phyloP scores from a whole-genome alignment of 2,113 vertebrate genomes.

The Quiscalus mexicanus region DNA sequence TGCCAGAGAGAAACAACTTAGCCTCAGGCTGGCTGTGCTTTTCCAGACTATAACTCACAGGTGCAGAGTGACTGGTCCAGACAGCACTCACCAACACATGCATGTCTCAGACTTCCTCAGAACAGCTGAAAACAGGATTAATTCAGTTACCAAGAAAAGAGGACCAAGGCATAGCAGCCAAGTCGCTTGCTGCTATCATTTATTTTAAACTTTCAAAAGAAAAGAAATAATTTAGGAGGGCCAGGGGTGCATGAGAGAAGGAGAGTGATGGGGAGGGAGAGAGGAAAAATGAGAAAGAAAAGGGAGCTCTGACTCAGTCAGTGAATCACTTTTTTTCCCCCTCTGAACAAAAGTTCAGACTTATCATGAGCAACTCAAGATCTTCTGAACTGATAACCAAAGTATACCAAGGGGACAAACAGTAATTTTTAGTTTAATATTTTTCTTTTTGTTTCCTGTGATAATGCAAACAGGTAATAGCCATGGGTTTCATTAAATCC shows the following conservation, averaged over 20 bases:
- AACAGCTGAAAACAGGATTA: constrained; percentile 19
- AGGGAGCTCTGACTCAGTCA: constrained; percentile 40
- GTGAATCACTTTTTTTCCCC: constrained; percentile 42
- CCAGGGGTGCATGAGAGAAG: neutral
- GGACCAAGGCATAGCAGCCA: constrained; percentile 3
- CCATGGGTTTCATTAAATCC: neutral
- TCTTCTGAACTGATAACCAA: constrained; percentile 41
- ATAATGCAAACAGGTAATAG: neutral
- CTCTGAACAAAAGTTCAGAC: constrained; percentile 49
- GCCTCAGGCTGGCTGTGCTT: neutral
- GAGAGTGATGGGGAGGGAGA: neutral
- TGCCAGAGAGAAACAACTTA: neutral
- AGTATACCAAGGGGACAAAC: constrained; percentile 4
- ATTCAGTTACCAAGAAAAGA: constrained; percentile 41
- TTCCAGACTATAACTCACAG: constrained; percentile 14
- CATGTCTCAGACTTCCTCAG: neutral
- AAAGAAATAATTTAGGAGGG: constrained; percentile 24
- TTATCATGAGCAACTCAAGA: constrained; percentile 17
- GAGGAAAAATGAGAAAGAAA: constrained; percentile 3
- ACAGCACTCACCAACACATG: constrained; percentile 47
- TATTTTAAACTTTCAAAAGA: constrained; percentile 45
- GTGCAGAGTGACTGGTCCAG: neutral
- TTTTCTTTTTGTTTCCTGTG: neutral
- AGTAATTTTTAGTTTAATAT: neutral
- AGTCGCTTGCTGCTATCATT: constrained; percentile 48